Evolutionary conservation across 2,888 invertebrate species (phyloP), one percentile per base, ranked within the genome.

Genomic region (Hybos culiciformis): DNA sequence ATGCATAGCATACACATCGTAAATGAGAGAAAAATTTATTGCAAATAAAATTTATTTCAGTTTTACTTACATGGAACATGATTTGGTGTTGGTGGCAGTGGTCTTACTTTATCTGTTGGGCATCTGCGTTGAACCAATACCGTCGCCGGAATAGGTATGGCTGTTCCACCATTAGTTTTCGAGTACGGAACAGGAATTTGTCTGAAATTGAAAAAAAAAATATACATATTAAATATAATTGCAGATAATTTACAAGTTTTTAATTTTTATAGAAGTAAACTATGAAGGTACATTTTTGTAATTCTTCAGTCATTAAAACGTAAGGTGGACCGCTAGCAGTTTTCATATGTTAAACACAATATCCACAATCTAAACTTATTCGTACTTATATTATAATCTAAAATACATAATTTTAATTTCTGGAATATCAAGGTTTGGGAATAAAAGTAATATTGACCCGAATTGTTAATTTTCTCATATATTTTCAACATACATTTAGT

Each of bases 81-180:
- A 45, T 70, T 69, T 23, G 77, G 77, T 24, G 79, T 78, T 42
- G 78, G 74, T 11, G 83, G 82, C 52, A 83, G 71, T 11, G 84
- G 84, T 45, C 84, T 74, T 49, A 77, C 74, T 61, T 84, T 83
- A 69, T 84, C 84, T 51, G 83, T 83, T 42, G 83, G 82, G 53
- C 83, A 83, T 63, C 83, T 73, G 50, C 83, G 72, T 49, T 76
- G 77, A 40, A 83, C 83, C 54, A 80, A 73, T 49, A 83, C 82
- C 23, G 83, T 82, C 46, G 83, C 83, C 34, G 85, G 85, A 56
- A 83, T 63, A 43, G 85, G 85, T 57, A 85, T 85, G 57, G 82
- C 81, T 51, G 83, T 82, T 57, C 78, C 78, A 47, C 70, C 70
- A 56, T 70, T 69, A 52, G 67, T 66, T 57, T 74, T 74, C 38